A percentile compares a stretch with the other conserved stretches of the same genome.
Conservation (phyloP, 2,797 vertebrate genomes). For the Eulemur mongoz region DNA sequence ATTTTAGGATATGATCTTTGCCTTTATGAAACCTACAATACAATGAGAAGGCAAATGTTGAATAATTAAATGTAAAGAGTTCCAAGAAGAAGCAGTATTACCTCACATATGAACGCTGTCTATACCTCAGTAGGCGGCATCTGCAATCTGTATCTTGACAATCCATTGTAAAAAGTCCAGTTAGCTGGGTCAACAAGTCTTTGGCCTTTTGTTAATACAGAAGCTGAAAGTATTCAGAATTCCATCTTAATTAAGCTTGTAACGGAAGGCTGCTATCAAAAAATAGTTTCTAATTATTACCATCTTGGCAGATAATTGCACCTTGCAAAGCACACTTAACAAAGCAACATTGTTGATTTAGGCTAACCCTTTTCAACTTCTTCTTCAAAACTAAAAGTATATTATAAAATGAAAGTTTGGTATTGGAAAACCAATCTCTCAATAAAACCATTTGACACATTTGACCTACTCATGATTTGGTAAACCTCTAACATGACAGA, state of each 20-base stretch:
- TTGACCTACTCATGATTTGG: not conserved
- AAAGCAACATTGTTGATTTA: not conserved
- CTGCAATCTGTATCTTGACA: conserved; percentile 44
- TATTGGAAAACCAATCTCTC: not conserved
- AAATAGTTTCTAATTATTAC: conserved; percentile 16
- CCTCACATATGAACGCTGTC: conserved; percentile 17
- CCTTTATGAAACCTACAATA: not conserved
- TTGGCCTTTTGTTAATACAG: conserved; percentile 8
- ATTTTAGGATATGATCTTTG: not conserved
- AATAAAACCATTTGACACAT: not conserved
- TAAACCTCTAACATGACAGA: not conserved
- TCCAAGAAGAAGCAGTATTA: conserved; percentile 29
- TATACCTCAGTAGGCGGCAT: conserved; percentile 8
- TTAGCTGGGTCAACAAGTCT: not conserved
- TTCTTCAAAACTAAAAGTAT: not conserved
- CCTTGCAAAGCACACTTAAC: not conserved
- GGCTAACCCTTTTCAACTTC: not conserved
- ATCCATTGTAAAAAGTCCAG: conserved; percentile 31
- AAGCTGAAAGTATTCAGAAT: conserved; percentile 37
- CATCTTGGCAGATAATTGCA: not conserved
- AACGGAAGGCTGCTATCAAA: not conserved
- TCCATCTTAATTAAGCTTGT: not conserved
- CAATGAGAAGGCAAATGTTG: not conserved
- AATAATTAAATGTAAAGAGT: not conserved
- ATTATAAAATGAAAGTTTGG: not conserved